Base-by-base conservation (phyloP, 2,888 invertebrate genomes). In the Amiota minor region DNA sequence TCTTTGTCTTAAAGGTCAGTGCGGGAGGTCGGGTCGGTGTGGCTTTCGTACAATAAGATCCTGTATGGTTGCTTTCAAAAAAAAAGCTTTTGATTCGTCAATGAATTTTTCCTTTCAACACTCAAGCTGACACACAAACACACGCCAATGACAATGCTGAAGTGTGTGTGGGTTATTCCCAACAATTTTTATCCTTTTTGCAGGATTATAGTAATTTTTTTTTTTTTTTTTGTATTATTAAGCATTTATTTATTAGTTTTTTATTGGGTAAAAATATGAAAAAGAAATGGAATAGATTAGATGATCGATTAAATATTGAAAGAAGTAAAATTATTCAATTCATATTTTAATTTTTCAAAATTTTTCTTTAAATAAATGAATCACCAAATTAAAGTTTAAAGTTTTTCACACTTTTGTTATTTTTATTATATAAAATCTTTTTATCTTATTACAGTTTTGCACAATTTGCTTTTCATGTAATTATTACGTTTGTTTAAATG, bases 191-290 rank as follows among this genome's bases (percentile, higher is more conserved):
- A 35, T 35, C 35, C 35, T 35, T 35, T 35, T 35, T 73, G 70
- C 69, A 79, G 84, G 80, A 82, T 81, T 84, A 73, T 76, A 77
- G 84, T 82, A 82, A 82, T 84, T 78, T 74, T 46, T 45, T 70
- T 74, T 69, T 35, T 2, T 35, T 35, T 35, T 6, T 35, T 35
- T 6, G 0, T 35, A 53, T 10, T n/a, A 75, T 75, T 76, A 76
- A 64, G 69, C 79, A 80, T 81, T 80, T 74, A 78, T 75, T 71
- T 20, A 59, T 35, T 35, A 59, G 55, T 59, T 16, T 20, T 59
- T 20, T 59, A 35, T 59, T 59, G 4, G 53, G 12, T n/a, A 20
- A 20, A 18, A 16, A 18, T 11, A 59, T 2, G 35, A 35, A 35
- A 35, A 35, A 35, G 35, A 35, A 35, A 35, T 35, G 35, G 35